These are phyloP conservation scores for Fukomys damarensis DNA, from an alignment of 2,113 vertebrate genomes.

Conservation along the genomic window DNA sequence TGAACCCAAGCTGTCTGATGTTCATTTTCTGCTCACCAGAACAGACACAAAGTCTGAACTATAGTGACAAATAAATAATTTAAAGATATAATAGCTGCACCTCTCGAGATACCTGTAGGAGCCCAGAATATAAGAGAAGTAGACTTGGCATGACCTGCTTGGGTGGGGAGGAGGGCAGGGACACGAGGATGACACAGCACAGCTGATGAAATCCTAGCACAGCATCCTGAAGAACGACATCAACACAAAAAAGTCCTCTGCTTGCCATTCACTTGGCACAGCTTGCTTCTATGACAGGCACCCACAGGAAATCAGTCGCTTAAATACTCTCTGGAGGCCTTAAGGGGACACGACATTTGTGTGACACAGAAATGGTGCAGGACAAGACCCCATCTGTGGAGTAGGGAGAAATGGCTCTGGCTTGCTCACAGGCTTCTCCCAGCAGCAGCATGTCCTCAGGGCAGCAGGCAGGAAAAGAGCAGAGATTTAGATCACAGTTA, in stretches of 20 bases:
- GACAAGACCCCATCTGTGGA: background rate
- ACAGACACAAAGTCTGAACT: background rate
- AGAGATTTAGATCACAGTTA: accelerated
- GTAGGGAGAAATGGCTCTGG: background rate
- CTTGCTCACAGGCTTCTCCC: background rate
- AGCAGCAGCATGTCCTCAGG: background rate
- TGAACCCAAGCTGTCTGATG: background rate
- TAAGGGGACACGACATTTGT: background rate
- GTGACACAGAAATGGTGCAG: background rate
- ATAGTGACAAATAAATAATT: background rate
- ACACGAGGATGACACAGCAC: accelerated
- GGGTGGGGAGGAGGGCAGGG: no score
- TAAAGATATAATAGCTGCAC: background rate
- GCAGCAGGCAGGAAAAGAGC: background rate
- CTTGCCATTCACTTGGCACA: background rate
- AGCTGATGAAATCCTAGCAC: background rate
- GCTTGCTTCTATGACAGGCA: background rate
- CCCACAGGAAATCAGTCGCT: background rate
- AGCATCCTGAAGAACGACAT: background rate
- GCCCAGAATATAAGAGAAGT: background rate
- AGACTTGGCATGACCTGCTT: background rate
- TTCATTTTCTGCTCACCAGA: background rate
- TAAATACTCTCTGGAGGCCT: background rate
- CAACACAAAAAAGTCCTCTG: background rate
- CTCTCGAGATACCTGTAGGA: background rate